phyloP scores from a whole-genome alignment of 2,888 invertebrate genomes.

The Aleiodes testaceus region DNA sequence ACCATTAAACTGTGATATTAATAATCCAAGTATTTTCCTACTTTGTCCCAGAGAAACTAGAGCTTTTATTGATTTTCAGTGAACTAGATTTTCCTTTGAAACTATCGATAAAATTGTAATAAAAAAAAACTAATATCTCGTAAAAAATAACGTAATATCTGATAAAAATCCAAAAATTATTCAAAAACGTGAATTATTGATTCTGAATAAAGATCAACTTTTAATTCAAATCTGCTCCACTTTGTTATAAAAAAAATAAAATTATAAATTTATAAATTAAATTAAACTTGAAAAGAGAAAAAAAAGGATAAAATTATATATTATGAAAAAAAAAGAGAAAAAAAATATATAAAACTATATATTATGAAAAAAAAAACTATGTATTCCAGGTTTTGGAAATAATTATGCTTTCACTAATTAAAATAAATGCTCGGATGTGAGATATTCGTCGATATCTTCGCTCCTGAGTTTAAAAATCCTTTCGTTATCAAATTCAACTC shows the following conservation, averaged over 20 bases:
- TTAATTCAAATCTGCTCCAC: no score
- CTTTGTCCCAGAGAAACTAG: not conserved
- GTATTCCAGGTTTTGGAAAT: not conserved
- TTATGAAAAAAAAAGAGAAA: not conserved
- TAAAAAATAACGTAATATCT: not conserved
- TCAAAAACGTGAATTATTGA: no score
- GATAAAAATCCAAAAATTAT: no score
- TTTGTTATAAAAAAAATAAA: no score
- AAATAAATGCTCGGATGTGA: slow-evolving; percentile 50
- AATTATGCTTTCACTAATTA: not conserved
- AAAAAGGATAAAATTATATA: not conserved
- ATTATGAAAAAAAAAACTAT: not conserved
- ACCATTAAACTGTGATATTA: slow-evolving; percentile 17
- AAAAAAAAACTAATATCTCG: not conserved
- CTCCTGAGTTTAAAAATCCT: slow-evolving; percentile 56
- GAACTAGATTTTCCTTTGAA: no score
- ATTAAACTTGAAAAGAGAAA: not conserved
- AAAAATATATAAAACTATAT: not conserved
- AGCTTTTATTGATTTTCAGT: not conserved
- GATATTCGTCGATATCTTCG: slow-evolving; percentile 54
- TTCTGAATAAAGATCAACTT: no score
- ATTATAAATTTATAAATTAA: no score
- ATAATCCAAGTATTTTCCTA: not conserved
- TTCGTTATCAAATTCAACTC: slow-evolving; percentile 37
- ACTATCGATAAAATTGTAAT: no score